phyloP scores from a whole-genome alignment of 2,888 invertebrate species.

The Leptinotarsa rubiginosa region DNA sequence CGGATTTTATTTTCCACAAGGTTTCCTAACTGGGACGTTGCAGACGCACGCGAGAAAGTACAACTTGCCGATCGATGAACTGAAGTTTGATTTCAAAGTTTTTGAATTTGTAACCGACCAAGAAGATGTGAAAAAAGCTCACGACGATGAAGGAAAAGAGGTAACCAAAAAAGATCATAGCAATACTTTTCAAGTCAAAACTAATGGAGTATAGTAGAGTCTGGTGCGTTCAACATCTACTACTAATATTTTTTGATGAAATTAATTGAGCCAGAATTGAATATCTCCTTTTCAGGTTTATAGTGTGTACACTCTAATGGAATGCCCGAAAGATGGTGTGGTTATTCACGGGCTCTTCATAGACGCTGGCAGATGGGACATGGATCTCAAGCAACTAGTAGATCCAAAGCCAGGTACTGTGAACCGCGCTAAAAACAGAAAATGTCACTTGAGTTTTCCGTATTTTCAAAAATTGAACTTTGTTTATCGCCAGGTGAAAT shows the following conservation, averaged over 20 bases:
- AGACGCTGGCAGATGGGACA: conserved; percentile 91
- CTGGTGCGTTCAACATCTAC: too few relatives aligned
- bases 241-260: too few relatives aligned
- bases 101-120: conserved; percentile 71
- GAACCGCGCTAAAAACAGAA: too few relatives aligned
- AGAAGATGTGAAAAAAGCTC: conserved; percentile 73
- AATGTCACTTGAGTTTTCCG: too few relatives aligned
- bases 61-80: conserved; percentile 86
- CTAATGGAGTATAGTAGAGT: too few relatives aligned
- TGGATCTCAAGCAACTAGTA: conserved; percentile 73
- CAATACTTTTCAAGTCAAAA: too few relatives aligned
- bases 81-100: conserved; percentile 85
- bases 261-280: neutral
- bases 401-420: conserved; percentile 80
- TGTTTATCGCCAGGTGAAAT: conserved; percentile 73
- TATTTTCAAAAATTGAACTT: neutral
- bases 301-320: conserved; percentile 69
- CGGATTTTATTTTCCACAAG: conserved; percentile 94
- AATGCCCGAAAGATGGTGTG: conserved; percentile 75
- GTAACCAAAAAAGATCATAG: conserved; percentile 42
- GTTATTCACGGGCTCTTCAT: conserved; percentile 85
- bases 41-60: conserved; percentile 91
- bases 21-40: conserved; percentile 88
- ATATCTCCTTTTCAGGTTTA: conserved; percentile 57
- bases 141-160: conserved; percentile 61